Evolutionary conservation across 2,888 invertebrate species (phyloP).

Genomic region (Tigriopus californicus): DNA sequence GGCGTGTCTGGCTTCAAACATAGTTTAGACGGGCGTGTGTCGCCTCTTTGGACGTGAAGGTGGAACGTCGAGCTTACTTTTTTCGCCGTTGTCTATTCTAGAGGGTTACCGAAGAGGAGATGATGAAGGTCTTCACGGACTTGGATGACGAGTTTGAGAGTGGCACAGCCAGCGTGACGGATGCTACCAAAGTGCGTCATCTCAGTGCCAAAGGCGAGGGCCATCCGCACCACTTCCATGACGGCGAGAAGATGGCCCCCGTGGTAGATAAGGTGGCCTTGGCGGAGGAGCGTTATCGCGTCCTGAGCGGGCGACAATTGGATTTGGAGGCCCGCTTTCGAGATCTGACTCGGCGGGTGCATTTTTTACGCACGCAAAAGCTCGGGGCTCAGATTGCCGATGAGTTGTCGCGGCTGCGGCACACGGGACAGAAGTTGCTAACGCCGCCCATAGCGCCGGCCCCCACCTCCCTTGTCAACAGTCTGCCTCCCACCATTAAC

Average conservation of each 20-base stretch:
- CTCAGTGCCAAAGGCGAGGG: too few species aligned
- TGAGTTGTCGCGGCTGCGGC: background rate
- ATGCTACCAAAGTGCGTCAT: background rate
- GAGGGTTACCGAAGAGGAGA: too few species aligned
- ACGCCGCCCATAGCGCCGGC: background rate
- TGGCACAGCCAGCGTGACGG: background rate
- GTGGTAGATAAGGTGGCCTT: constrained; percentile 1
- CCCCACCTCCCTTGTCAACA: background rate
- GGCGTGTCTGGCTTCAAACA: too few species aligned
- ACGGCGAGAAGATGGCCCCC: background rate
- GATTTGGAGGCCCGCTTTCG: background rate
- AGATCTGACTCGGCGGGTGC: background rate
- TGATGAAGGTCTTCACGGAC: background rate
- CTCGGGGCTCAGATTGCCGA: background rate
- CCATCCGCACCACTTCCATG: background rate
- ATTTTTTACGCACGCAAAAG: background rate
- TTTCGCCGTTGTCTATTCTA: too few species aligned
- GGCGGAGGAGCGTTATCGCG: background rate
- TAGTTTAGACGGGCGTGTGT: too few species aligned
- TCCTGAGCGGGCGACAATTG: background rate
- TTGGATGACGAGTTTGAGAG: background rate
- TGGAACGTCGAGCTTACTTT: too few species aligned
- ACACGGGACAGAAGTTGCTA: background rate
- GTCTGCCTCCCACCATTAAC: background rate
- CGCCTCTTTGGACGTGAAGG: too few species aligned